A percentile compares a stretch with the other conserved stretches of the same genome.
Conservation (phyloP, 2,113 vertebrate genomes). For the Tylochromis polylepis region DNA sequence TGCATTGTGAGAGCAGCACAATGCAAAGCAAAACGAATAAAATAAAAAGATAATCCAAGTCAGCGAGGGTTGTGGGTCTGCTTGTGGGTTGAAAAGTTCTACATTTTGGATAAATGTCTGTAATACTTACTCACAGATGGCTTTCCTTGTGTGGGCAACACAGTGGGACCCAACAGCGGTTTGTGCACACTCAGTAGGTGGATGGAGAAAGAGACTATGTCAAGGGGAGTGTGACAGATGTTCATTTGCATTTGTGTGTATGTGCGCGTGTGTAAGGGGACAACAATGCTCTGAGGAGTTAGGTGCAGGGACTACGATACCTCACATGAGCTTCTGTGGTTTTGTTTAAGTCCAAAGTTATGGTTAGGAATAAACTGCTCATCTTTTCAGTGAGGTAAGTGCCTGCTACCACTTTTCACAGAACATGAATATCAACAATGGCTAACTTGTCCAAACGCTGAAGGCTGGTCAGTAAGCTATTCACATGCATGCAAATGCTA, state of each 20-base stretch:
- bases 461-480: not conserved
- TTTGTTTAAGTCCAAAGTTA: not conserved
- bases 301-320: not conserved
- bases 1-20: not conserved
- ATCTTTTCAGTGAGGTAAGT: not conserved
- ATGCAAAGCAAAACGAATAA: not conserved
- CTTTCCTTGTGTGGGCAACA: constrained; percentile 37
- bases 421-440: not conserved
- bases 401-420: not conserved
- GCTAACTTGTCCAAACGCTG: not conserved
- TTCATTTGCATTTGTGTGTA: constrained; percentile 6
- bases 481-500: not conserved
- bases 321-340: not conserved
- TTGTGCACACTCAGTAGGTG: not conserved
- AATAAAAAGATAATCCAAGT: not conserved
- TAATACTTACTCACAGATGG: constrained; percentile 39
- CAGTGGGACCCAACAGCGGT: not conserved
- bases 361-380: not conserved
- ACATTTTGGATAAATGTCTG: constrained; percentile 1
- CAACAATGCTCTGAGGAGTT: not conserved
- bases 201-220: constrained; percentile 5
- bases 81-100: not conserved
- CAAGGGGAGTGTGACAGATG: not conserved
- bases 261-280: not conserved
- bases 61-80: not conserved